Evolutionary conservation across 2,113 vertebrate genomes (phyloP), one percentile per base, ranked within the genome.

Genomic region (Butorides virescens): DNA sequence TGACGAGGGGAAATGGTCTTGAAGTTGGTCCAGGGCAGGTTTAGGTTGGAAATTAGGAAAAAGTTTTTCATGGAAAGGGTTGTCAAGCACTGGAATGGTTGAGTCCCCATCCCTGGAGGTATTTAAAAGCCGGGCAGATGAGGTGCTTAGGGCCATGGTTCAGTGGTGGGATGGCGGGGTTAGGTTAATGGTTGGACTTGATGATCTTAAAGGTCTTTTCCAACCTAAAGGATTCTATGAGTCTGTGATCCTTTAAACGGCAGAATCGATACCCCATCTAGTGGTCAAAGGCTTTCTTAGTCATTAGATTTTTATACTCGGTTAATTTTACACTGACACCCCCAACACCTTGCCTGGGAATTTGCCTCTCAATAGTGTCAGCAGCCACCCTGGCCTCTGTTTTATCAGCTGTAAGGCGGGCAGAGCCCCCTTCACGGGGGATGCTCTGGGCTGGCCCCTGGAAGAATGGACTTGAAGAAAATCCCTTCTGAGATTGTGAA

Each of bases 231-330:
- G 39, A 39, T 39, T 39, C 39, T 39, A 39, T 39, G 37, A 39
- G 8, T 39, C 37, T 39, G 10, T 39, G 39, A 39, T 39, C 11
- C 44, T 73, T 34, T 10, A 50, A 76, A 12, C 18, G 27, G 36
- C 91, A 85, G 92, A 63, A 55, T 81, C 36, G 5, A 11, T 26
- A 14, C 81, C 30, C 91, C 90, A 93, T 36, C 91, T 95, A 71
- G 94, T 73, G 91, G 81, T 74, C 13, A 5, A 44, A 34, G 39
- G 23, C 36, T 15, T 63, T 34, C 65, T 15, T 9, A 13, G 23
- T 15, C 26, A 2, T 34, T 6, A 23, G 7, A 3, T 55, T 44
- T 70, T n/a, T 39, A 15, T 13, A 15, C n/a, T 42, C 4, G 0
- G 7, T 16, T 39, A 0, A 27, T 80, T 80, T 74, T 37, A 55